Evolutionary conservation across 2,888 invertebrate genomes (phyloP).

Genomic region (Cyrtodaria siliqua): DNA sequence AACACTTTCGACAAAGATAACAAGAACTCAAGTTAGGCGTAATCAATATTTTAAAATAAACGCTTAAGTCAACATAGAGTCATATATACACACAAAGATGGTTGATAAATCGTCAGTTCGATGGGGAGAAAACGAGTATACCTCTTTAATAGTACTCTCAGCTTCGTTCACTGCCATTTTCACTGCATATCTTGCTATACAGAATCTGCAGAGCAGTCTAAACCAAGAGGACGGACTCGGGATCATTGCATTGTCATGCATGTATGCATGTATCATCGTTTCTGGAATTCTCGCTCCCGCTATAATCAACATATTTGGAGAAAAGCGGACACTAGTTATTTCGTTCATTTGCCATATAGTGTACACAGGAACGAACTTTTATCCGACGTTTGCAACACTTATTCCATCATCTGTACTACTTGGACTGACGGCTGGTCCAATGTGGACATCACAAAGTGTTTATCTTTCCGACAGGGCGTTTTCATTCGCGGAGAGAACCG

Average conservation of each 20-base stretch:
- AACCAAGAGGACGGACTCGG: constrained; percentile 78
- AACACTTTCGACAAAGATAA: too few relatives aligned
- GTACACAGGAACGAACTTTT: constrained; percentile 80
- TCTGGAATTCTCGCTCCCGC: constrained; percentile 79
- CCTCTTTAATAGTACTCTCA: too few relatives aligned
- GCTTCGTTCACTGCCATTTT: too few relatives aligned
- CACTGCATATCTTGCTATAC: too few relatives aligned
- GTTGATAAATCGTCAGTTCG: too few relatives aligned
- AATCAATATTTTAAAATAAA: too few relatives aligned
- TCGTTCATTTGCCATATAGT: constrained; percentile 75
- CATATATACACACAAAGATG: too few relatives aligned
- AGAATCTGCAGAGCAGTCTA: constrained; percentile 81
- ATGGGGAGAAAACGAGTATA: too few relatives aligned
- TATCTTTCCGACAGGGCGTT: constrained; percentile 79
- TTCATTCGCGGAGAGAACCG: constrained; percentile 71
- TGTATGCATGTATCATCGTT: constrained; percentile 80
- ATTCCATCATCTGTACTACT: constrained; percentile 79
- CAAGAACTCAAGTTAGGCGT: too few relatives aligned
- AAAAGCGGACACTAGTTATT: constrained; percentile 77
- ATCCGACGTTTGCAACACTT: constrained; percentile 76
- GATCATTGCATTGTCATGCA: constrained; percentile 76
- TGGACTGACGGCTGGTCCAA: constrained; percentile 77
- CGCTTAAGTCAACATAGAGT: too few relatives aligned
- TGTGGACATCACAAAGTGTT: constrained; percentile 83
- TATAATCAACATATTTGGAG: constrained; percentile 74